Conservation (phyloP, 2,797 vertebrate species). For the Spondyliosoma cantharus region DNA sequence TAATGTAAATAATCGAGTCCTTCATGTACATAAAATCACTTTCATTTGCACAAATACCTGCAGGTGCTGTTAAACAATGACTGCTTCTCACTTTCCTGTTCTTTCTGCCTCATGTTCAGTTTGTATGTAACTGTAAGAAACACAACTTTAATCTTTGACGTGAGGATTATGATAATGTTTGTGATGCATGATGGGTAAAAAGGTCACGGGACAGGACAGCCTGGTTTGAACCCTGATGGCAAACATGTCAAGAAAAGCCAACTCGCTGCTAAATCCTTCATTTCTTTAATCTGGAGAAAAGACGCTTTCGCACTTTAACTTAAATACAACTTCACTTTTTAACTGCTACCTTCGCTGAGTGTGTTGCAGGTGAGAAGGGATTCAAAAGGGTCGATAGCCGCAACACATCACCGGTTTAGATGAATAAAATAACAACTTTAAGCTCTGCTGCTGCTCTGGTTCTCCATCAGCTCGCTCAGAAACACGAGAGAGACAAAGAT, state of each 20-base stretch:
- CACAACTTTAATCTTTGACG: too few relatives aligned
- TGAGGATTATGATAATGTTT: too few relatives aligned
- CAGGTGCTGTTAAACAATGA: too few relatives aligned
- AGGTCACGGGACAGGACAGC: neutral
- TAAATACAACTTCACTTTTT: neutral
- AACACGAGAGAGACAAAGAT: constrained; percentile 10
- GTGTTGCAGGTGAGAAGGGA: neutral
- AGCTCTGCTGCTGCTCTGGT: neutral
- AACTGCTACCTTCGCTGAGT: neutral
- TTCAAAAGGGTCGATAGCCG: neutral
- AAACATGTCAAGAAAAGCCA: neutral
- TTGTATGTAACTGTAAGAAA: too few relatives aligned
- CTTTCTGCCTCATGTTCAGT: too few relatives aligned
- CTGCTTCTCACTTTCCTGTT: too few relatives aligned
- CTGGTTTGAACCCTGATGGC: neutral
- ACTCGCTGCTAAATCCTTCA: neutral
- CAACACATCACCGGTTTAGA: neutral
- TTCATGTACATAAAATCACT: too few relatives aligned
- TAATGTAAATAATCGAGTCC: neutral
- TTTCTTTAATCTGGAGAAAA: neutral
- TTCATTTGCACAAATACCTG: too few relatives aligned
- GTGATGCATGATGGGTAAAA: too few relatives aligned
- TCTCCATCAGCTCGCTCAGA: neutral
- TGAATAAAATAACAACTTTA: neutral
- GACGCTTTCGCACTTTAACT: neutral